Evolutionary conservation across 2,113 vertebrate species (phyloP), one percentile per base, ranked within the genome.

Genomic region (Osmerus eperlanus): DNA sequence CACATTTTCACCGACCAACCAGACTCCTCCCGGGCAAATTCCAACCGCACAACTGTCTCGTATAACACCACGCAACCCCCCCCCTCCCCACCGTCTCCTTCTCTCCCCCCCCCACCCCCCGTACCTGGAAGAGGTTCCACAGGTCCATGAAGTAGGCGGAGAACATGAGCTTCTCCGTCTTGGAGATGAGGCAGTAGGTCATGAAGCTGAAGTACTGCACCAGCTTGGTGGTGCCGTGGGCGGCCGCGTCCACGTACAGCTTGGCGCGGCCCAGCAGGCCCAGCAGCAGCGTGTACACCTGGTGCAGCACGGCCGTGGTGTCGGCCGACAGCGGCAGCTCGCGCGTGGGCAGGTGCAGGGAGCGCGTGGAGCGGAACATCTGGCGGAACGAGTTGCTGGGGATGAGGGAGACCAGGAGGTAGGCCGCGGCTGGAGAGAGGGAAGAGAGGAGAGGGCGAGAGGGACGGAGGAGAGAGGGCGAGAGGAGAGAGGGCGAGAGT

Each of bases 331-430:
- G 94, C 11, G 97, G 97, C 80, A 99, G 93, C 88, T 99, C 97
- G 0, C 97, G 94, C 0, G 96, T 98, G 61, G 96, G 95, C 89
- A 98, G 93, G 94, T 99, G 96, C 79, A 98, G 92, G 21, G 97
- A 99, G 78, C 97, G 96, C 0, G 97, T 98, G 62, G 97, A 99
- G 84, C 97, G 95, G 83, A 99, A 99, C 97, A 99, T 99, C 92
- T 99, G 97, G 75, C 97, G 96, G 91, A 99, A 99, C 73, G 97
- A 99, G 94, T 99, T 99, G 90, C 97, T 99, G 85, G 97, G 97
- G 90, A 99, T 99, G 88, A 99, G 95, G 53, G 97, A 99, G 78
- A 99, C 97, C 88, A 99, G 93, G 85, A 99, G 97, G 92, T 99
- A 99, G 76, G 97, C 97, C 74, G 97, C 97, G 52, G 97, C 97